Evolutionary conservation across 2,113 vertebrate genomes (phyloP).

Genomic region (Lophius piscatorius): DNA sequence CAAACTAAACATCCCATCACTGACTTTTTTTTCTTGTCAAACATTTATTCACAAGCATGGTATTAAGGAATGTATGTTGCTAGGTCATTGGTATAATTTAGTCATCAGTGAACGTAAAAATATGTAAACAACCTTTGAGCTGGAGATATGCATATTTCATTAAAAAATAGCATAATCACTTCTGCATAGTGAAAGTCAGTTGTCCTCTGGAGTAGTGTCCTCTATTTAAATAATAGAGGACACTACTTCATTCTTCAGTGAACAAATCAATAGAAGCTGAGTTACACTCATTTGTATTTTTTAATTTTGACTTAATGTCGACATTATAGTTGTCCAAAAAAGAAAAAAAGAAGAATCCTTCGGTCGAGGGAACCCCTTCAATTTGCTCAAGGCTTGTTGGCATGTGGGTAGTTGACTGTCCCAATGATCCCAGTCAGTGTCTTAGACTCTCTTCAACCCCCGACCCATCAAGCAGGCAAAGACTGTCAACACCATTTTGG

Average conservation of each 20-base stretch:
- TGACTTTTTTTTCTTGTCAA: constrained; percentile 7
- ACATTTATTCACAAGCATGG: constrained; percentile 28
- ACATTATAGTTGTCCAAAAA: constrained; percentile 26
- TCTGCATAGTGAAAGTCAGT: constrained; percentile 48
- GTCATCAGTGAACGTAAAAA: constrained; percentile 61
- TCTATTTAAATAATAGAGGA: constrained; percentile 50
- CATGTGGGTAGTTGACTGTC: constrained; percentile 47
- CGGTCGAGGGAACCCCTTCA: constrained; percentile 75
- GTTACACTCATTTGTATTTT: constrained; percentile 36
- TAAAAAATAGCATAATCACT: not conserved
- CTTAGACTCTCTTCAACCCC: constrained; percentile 91
- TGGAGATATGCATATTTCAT: constrained; percentile 56
- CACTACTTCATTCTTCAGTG: constrained; percentile 43
- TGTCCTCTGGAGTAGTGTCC: not conserved
- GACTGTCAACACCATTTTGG: constrained; percentile 98
- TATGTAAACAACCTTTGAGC: constrained; percentile 72
- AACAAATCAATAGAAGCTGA: constrained; percentile 34
- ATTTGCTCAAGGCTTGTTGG: constrained; percentile 76
- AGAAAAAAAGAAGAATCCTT: constrained; percentile 66
- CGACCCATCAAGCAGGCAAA: constrained; percentile 98
- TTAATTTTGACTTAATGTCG: constrained; percentile 40
- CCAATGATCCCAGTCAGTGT: constrained; percentile 28
- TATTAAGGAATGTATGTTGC: constrained; percentile 61
- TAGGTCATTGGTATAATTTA: constrained; percentile 55
- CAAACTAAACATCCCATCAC: constrained; percentile 21